phyloP scores from a whole-genome alignment of 2,113 vertebrate species.

The Seriola quinqueradiata region DNA sequence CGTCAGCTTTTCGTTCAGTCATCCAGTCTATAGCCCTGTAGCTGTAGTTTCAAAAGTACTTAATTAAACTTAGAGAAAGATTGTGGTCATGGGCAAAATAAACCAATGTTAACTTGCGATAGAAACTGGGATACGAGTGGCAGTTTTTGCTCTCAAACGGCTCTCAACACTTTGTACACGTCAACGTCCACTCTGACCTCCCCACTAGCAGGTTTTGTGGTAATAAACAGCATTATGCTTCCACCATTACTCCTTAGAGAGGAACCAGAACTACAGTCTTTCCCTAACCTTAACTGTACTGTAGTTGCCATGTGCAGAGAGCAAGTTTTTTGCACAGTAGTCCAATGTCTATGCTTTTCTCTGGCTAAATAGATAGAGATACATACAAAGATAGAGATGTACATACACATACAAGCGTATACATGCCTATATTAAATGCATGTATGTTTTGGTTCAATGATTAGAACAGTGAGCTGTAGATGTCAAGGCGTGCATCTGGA shows the following conservation, averaged over 20 bases:
- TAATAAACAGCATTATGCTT: conserved; percentile 11
- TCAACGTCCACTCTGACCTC: not conserved
- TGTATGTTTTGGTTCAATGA: conserved; percentile 20
- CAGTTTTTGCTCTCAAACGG: not conserved
- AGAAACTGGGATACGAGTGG: not conserved
- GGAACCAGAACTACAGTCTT: not conserved
- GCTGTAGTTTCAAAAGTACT: not conserved
- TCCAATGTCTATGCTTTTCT: not conserved
- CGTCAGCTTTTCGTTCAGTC: not conserved
- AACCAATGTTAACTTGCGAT: not conserved
- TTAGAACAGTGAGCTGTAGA: conserved; percentile 19
- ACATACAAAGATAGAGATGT: not conserved
- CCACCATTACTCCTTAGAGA: not conserved
- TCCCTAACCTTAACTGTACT: not conserved
- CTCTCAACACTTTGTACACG: not conserved
- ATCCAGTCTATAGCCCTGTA: not conserved
- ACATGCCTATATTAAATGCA: not conserved
- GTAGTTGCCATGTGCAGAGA: not conserved
- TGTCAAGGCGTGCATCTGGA: conserved; percentile 42
- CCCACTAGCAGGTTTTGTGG: not conserved
- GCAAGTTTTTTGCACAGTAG: not conserved
- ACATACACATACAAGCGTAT: not conserved
- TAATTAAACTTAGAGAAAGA: not conserved
- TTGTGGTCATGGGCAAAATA: not conserved
- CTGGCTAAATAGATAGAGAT: not conserved